A percentile compares a stretch with the other conserved stretches of the same genome.
Conservation (phyloP, 2,797 vertebrate genomes). For the Cyclopterus lumpus region DNA sequence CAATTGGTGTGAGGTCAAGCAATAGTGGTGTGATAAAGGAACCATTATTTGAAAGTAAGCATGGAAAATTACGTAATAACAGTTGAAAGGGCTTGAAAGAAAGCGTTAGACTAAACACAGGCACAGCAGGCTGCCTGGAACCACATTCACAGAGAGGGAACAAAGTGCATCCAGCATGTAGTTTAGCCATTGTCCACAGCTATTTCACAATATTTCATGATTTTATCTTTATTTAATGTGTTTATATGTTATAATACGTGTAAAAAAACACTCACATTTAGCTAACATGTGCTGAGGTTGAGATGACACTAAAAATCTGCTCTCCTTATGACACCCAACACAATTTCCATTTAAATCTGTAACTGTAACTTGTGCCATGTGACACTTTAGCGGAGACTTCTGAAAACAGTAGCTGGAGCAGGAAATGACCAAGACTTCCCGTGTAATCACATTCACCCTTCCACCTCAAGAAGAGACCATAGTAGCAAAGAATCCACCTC, state of each 20-base stretch:
- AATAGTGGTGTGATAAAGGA: constrained; percentile 58
- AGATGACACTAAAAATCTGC: background rate
- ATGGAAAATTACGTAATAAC: constrained; percentile 68
- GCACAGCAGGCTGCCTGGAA: constrained; percentile 42
- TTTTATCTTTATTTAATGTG: background rate
- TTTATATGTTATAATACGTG: constrained; percentile 7
- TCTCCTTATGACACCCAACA: background rate
- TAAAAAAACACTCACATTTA: constrained; percentile 18
- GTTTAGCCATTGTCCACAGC: background rate
- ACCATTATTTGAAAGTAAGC: constrained; percentile 63
- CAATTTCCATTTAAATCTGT: constrained; percentile 24
- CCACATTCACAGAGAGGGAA: constrained; percentile 46
- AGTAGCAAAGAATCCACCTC: constrained; percentile 60
- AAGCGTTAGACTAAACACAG: constrained; percentile 64
- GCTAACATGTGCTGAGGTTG: constrained; percentile 9
- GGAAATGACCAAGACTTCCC: constrained; percentile 85
- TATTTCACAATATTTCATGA: constrained; percentile 23
- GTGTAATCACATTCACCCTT: constrained; percentile 73
- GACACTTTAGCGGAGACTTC: constrained; percentile 52
- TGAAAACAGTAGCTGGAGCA: constrained; percentile 83
- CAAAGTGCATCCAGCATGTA: constrained; percentile 25
- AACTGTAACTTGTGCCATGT: constrained; percentile 43
- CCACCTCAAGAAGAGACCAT: constrained; percentile 65
- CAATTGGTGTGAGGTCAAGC: constrained; percentile 57
- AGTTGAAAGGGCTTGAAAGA: constrained; percentile 56